A percentile compares a stretch with the other conserved stretches of the same genome.
Conservation (phyloP, 2,888 invertebrate species). For the Ametastegia equiseti region DNA sequence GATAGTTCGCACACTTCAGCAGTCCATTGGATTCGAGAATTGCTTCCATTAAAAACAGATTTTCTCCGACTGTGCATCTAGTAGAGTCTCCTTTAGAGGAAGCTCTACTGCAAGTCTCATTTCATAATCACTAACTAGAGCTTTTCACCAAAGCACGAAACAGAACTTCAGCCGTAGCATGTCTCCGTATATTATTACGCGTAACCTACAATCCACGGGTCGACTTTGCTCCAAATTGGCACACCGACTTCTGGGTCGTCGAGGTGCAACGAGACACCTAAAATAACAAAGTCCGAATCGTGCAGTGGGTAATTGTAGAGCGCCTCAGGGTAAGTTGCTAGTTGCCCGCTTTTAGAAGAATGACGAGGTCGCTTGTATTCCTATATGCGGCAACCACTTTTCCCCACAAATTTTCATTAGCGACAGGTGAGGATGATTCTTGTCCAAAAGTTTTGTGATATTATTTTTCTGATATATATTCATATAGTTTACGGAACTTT, state of each 20-base stretch:
- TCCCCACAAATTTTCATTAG: neutral
- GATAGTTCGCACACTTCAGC: too few species aligned
- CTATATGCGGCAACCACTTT: neutral
- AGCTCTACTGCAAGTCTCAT: neutral
- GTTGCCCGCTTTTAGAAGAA: neutral
- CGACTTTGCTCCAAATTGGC: slow-evolving; percentile 37
- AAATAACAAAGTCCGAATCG: slow-evolving; percentile 57
- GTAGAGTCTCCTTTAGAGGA: neutral
- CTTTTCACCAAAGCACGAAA: neutral
- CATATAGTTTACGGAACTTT: neutral
- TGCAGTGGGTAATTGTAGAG: slow-evolving; percentile 38
- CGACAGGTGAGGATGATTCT: neutral
- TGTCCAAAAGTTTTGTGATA: neutral
- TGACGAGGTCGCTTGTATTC: neutral
- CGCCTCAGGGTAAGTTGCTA: neutral
- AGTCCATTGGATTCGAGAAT: too few species aligned
- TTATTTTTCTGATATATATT: neutral
- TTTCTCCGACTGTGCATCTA: too few species aligned
- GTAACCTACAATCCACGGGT: neutral
- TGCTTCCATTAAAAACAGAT: too few species aligned
- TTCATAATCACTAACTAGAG: neutral
- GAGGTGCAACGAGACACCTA: slow-evolving; percentile 59
- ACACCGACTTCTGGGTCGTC: slow-evolving; percentile 46
- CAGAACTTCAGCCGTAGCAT: neutral
- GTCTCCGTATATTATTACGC: slow-evolving; percentile 17